Evolutionary conservation across 2,888 invertebrate genomes (phyloP).

Genomic region (Lasioglossum villosulum): DNA sequence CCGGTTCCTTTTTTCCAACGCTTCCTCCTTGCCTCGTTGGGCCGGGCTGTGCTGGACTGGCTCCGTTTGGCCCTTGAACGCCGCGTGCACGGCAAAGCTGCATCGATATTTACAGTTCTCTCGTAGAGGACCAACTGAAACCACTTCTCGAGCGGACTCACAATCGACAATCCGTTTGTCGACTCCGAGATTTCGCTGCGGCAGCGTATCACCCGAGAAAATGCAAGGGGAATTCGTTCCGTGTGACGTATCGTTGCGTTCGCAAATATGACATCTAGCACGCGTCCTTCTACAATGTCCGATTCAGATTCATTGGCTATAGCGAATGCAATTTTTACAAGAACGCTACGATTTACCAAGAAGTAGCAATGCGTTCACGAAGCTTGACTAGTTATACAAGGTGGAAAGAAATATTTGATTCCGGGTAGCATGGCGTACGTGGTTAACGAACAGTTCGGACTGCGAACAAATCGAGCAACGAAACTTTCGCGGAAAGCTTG

Average conservation of each 20-base stretch:
- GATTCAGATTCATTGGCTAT: not conserved
- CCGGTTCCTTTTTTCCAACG: not conserved
- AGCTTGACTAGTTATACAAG: too few relatives aligned
- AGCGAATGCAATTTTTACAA: too few relatives aligned
- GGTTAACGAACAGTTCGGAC: too few relatives aligned
- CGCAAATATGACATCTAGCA: not conserved
- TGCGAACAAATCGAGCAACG: too few relatives aligned
- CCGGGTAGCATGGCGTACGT: too few relatives aligned
- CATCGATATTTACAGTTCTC: slow-evolving; percentile 57
- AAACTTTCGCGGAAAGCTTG: too few relatives aligned
- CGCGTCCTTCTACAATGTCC: slow-evolving; percentile 7
- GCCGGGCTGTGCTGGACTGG: not conserved
- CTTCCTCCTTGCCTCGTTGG: not conserved
- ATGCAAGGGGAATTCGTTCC: not conserved
- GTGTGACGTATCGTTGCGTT: not conserved
- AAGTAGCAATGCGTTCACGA: too few relatives aligned
- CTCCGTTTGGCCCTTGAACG: not conserved
- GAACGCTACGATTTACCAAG: not conserved
- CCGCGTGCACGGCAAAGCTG: slow-evolving; percentile 20
- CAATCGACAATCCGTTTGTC: slow-evolving; percentile 63
- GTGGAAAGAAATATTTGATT: too few relatives aligned
- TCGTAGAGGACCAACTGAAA: slow-evolving; percentile 33
- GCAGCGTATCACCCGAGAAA: slow-evolving; percentile 9
- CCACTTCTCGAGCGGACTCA: slow-evolving; percentile 54
- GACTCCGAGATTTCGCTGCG: slow-evolving; percentile 47